These are phyloP conservation scores for Psophia crepitans DNA, from an alignment of 2,113 vertebrate genomes.

Conservation along the genomic window DNA sequence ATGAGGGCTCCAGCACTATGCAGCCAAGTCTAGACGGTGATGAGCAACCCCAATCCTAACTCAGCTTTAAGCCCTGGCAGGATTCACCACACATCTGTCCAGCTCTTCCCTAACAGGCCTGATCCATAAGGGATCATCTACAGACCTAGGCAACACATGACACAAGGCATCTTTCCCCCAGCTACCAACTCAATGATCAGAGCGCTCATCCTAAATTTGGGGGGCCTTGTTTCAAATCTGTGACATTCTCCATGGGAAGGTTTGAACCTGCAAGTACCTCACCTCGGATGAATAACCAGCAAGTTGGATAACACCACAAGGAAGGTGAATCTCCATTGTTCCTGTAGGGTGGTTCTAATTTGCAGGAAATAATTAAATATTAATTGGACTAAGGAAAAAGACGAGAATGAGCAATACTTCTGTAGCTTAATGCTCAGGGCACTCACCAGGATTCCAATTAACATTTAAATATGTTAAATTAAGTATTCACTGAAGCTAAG, in stretches of 20 bases:
- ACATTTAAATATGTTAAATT: conserved; percentile 54
- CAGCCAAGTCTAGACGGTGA: background rate
- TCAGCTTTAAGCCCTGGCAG: background rate
- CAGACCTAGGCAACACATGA: background rate
- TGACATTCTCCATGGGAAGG: background rate
- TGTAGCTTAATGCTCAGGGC: conserved; percentile 10
- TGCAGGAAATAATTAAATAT: conserved; percentile 35
- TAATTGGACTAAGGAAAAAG: conserved; percentile 17
- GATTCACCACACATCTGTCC: background rate
- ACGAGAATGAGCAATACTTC: conserved; percentile 9
- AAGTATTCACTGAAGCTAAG: conserved; percentile 14
- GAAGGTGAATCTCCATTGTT: background rate
- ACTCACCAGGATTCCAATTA: conserved; percentile 42
- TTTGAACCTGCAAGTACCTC: background rate
- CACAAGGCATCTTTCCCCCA: background rate
- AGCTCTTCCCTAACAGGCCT: background rate
- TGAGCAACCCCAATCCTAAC: background rate
- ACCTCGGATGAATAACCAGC: background rate
- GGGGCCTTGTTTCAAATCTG: background rate
- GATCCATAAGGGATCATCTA: background rate
- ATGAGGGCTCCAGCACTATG: rapidly evolving
- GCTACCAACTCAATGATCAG: background rate
- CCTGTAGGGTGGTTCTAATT: background rate
- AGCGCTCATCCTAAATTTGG: background rate
- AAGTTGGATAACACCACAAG: background rate